Conservation (phyloP, 2,113 vertebrate genomes). For the Polyodon spathula region DNA sequence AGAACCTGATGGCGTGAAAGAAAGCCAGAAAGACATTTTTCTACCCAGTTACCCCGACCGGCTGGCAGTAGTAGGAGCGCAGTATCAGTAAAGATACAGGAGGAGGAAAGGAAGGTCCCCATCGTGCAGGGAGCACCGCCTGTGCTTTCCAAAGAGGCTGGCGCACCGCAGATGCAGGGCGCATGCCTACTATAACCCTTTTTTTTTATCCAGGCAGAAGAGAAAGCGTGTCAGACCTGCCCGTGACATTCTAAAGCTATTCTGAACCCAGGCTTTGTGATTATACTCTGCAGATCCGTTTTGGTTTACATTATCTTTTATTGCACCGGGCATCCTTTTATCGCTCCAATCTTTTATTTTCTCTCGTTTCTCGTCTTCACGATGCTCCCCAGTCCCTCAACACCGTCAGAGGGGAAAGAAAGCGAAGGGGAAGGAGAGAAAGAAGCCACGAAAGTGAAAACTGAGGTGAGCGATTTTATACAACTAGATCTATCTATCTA, state of each 20-base stretch:
- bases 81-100: too few species aligned
- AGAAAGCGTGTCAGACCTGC: neutral
- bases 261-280: too few species aligned
- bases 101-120: conserved; percentile 5
- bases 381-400: conserved; percentile 43
- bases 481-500: neutral
- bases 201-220: neutral
- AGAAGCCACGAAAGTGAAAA: conserved; percentile 37
- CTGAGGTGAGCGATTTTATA: conserved; percentile 43
- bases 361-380: conserved; percentile 3
- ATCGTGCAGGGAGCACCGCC: too few species aligned
- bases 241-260: too few species aligned
- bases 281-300: too few species aligned
- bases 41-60: too few species aligned
- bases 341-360: neutral
- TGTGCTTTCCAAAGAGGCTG: too few species aligned
- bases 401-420: conserved; percentile 45
- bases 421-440: conserved; percentile 36
- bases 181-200: conserved; percentile 12
- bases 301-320: neutral
- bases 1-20: too few species aligned
- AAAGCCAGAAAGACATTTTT: too few species aligned
- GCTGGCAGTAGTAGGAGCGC: too few species aligned
- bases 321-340: neutral
- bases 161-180: conserved; percentile 13